Conservation (phyloP, 2,113 vertebrate species). For the Muscicapa adusta region DNA sequence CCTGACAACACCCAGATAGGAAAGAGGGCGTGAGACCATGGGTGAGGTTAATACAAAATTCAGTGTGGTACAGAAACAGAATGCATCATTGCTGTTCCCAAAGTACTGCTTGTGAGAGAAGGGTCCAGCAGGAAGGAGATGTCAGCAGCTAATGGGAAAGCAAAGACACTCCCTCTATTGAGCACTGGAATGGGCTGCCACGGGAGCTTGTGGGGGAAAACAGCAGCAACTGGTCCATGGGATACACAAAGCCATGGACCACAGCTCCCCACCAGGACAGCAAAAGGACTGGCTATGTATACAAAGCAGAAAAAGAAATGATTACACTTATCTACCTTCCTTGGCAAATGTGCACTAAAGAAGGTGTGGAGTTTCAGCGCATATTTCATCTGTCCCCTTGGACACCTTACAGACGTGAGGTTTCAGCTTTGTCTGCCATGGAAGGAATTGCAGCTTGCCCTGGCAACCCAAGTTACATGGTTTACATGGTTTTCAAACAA, state of each 20-base stretch:
- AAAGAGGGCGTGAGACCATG: not conserved
- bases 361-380: not conserved
- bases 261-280: not conserved
- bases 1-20: not conserved
- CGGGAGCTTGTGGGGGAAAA: not conserved
- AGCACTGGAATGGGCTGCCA: not conserved
- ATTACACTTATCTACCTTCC: not conserved
- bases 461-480: not conserved
- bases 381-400: not conserved
- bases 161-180: not conserved
- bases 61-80: not conserved
- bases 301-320: not conserved
- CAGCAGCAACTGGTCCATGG: not conserved
- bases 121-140: not conserved
- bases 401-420: not conserved
- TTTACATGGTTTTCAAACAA: not conserved
- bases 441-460: not conserved
- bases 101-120: not conserved
- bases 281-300: not conserved
- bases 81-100: not conserved
- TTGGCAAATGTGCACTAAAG: not conserved
- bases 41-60: not conserved
- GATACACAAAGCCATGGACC: not conserved
- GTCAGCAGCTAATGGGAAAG: not conserved
- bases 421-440: not conserved